Evolutionary conservation across 2,888 invertebrate genomes (phyloP).

Genomic region (Polyploca ridens): DNA sequence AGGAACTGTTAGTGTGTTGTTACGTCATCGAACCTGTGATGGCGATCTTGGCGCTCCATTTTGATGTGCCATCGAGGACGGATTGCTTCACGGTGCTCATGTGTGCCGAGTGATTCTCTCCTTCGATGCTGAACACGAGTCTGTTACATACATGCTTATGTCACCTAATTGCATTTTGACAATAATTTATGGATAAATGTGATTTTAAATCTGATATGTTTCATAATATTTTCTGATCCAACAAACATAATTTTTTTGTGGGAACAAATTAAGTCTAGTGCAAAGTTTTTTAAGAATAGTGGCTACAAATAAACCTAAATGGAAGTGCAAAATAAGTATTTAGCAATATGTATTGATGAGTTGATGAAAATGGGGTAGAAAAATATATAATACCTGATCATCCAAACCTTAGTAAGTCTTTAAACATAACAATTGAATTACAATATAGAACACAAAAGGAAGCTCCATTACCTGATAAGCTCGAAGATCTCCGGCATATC

Average conservation of each 20-base stretch:
- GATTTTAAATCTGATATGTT: background rate
- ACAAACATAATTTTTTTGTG: conserved; percentile 17
- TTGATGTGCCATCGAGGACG: conserved; percentile 99
- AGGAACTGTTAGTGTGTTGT: conserved; percentile 47
- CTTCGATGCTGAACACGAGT: conserved; percentile 98
- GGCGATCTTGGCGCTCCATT: conserved; percentile 99
- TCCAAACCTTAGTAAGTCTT: conserved; percentile 41
- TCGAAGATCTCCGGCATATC: conserved; percentile 99
- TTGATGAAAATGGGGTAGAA: background rate
- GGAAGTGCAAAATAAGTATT: background rate
- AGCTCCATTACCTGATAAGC: conserved; percentile 92
- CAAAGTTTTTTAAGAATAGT: background rate
- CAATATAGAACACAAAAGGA: conserved; percentile 20
- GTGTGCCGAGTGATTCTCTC: conserved; percentile 96
- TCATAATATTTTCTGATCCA: conserved; percentile 11
- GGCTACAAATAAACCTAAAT: background rate
- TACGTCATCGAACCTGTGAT: conserved; percentile 97
- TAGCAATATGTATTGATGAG: background rate
- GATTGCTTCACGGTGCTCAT: conserved; percentile 99
- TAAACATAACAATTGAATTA: conserved; percentile 20
- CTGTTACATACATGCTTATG: conserved; percentile 86
- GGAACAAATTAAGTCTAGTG: conserved; percentile 23
- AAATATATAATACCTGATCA: conserved; percentile 39
- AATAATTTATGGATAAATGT: conserved; percentile 20
- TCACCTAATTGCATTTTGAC: conserved; percentile 43